These are phyloP conservation scores for Phlogophora meticulosa DNA, from an alignment of 2,888 invertebrate species.

Conservation along the genomic window DNA sequence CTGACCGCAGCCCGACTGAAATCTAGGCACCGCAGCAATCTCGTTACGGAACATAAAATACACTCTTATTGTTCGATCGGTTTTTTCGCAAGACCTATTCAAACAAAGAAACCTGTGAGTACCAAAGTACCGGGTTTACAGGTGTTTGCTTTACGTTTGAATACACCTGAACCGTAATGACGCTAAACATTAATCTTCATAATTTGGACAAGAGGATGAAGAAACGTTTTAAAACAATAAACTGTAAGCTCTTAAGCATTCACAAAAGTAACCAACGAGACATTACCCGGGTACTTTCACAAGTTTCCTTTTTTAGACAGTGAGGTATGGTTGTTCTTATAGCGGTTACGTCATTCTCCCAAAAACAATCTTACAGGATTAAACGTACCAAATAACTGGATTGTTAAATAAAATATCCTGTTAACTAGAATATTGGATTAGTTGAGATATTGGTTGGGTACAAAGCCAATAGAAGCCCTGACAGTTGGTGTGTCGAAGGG, in stretches of 20 bases:
- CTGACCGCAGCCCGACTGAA: conserved; percentile 84
- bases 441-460: conserved; percentile 52
- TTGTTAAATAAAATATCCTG: conserved; percentile 22
- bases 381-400: conserved; percentile 1
- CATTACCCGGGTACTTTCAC: conserved; percentile 39
- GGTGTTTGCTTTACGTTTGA: conserved; percentile 68
- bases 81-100: conserved; percentile 84
- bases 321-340: conserved; percentile 44
- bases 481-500: conserved; percentile 61
- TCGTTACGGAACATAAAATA: conserved; percentile 87
- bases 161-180: conserved; percentile 55
- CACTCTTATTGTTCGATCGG: conserved; percentile 81
- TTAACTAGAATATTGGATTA: conserved; percentile 46
- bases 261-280: conserved; percentile 33
- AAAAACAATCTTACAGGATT: conserved; percentile 17
- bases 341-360: conserved; percentile 14
- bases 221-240: conserved; percentile 44
- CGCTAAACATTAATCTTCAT: conserved; percentile 52
- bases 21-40: conserved; percentile 85
- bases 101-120: conserved; percentile 80
- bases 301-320: conserved; percentile 41
- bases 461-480: conserved; percentile 49
- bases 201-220: conserved; percentile 30
- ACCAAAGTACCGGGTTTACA: conserved; percentile 62
- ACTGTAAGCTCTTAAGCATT: conserved; percentile 30